Evolutionary conservation across 1,140 invertebrate species (phyloP).

Genomic region (Sycobia sp.): DNA sequence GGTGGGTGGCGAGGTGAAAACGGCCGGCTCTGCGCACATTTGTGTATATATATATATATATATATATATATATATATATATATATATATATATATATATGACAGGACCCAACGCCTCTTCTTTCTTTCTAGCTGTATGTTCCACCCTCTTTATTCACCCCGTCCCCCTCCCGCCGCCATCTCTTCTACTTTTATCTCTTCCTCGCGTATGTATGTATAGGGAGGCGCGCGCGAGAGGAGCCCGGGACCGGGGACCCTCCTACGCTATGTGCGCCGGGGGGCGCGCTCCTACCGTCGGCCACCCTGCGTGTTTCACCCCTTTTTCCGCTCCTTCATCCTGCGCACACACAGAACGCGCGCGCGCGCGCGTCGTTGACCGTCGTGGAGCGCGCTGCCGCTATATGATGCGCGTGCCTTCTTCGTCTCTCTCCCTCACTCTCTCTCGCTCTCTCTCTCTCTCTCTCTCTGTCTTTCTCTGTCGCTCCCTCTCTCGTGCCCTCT

Average conservation of each 20-base stretch:
- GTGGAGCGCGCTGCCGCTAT: constrained; percentile 2
- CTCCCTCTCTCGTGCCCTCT: constrained; percentile 42
- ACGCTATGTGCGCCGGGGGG: neutral
- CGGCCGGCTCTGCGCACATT: too few relatives aligned
- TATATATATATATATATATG: too few relatives aligned
- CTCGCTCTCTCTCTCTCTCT: too few relatives aligned
- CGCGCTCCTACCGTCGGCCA: constrained; percentile 17
- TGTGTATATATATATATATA: too few relatives aligned
- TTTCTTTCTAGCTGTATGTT: neutral
- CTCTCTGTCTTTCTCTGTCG: too few relatives aligned
- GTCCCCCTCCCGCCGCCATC: too few relatives aligned
- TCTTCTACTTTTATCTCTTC: too few relatives aligned
- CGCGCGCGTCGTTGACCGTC: constrained; percentile 43
- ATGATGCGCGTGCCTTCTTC: neutral
- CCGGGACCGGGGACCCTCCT: neutral
- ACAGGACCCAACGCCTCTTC: neutral
- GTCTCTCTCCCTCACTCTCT: too few relatives aligned
- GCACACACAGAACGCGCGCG: too few relatives aligned
- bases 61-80: too few relatives aligned
- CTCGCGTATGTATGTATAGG: neutral
- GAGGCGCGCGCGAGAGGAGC: neutral
- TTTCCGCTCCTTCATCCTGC: constrained; percentile 37
- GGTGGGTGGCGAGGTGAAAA: constrained; percentile 18
- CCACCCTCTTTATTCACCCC: neutral
- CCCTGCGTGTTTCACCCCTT: constrained; percentile 47